Percentiles rank a stretch among this genome's conserved stretches.
Conservation (phyloP, 2,113 vertebrate species). For the Leptodactylus fuscus region DNA sequence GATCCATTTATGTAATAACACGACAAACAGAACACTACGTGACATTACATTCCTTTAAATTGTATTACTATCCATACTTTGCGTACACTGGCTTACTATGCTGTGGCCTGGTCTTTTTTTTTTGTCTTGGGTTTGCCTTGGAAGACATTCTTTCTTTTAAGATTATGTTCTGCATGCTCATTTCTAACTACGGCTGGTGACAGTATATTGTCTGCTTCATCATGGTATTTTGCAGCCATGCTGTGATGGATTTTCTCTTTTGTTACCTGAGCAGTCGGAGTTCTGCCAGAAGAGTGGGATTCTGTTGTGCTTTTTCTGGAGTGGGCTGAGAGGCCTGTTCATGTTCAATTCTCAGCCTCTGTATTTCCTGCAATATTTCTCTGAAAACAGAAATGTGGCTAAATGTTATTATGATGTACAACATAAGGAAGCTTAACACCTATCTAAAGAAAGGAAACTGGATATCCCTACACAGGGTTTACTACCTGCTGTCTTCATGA, state of each 20-base stretch:
- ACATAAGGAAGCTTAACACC: background rate
- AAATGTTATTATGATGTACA: background rate
- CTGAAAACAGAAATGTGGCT: constrained; percentile 73
- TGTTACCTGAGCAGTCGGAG: constrained; percentile 91
- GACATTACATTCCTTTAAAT: background rate
- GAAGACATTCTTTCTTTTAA: background rate
- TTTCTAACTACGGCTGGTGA: background rate
- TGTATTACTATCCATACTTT: too few species aligned
- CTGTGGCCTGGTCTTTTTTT: background rate
- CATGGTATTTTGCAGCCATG: background rate
- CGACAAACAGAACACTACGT: background rate
- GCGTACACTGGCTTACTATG: background rate
- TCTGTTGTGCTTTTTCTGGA: constrained; percentile 91
- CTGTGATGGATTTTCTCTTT: background rate
- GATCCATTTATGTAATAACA: background rate
- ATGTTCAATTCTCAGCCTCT: constrained; percentile 91
- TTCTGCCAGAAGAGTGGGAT: constrained; percentile 94
- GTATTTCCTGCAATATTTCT: constrained; percentile 98
- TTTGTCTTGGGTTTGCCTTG: background rate
- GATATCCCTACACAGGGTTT: background rate
- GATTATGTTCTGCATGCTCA: background rate
- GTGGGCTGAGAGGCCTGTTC: constrained; percentile 94
- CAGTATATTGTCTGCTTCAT: background rate
- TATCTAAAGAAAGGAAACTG: background rate
- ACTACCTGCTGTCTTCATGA: background rate